Evolutionary conservation across 2,113 vertebrate species (phyloP), one percentile per base, ranked within the genome.

Genomic region (Fregetta grallaria): DNA sequence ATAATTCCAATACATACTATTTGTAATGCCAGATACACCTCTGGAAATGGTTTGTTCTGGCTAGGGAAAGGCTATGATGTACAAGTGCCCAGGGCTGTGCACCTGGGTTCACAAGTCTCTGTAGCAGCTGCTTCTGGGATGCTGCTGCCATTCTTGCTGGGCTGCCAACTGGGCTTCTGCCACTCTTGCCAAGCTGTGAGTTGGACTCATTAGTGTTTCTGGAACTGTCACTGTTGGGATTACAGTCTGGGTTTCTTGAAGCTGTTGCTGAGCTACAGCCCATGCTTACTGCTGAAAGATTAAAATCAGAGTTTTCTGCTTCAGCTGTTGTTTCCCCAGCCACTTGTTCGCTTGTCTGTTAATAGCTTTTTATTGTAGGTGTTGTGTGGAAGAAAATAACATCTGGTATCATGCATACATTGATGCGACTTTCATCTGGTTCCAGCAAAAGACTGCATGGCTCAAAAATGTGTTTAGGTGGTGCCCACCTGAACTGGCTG

Each of bases 31-130:
- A 76, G 58, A 26, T 85, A 68, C 58, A 87, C 62, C 53, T 84
- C 40, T 95, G 70, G 76, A 91, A 91, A 53, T 34, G 26, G 53
- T 91, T 91, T 85, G 15, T 92, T 87, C 86, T 96, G 77, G 58
- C 76, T 75, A 11, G 63, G 82, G 68, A 92, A 63, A 50, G 47
- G 66, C 71, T 71, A 6, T 78, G 88, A 68, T 70, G 76, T 73
- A 3, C 49, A 53, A 58, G n/a, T 65, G 92, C 89, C 89, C 86
- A 90, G 62, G 89, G 92, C 92, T 82, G 66, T 91, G 92, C 86
- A 94, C 86, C 66, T 95, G 86, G 70, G 42, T 75, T 91, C 62
- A 13, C 0, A 10, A 92, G 70, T 61, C 84, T 84, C 50, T 38
- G 22, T 76, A 89, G 83, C 91, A 96, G 66, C 92, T 91, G 80